Conservation (phyloP, 2,888 invertebrate genomes). For the Eustalomyia histrio region DNA sequence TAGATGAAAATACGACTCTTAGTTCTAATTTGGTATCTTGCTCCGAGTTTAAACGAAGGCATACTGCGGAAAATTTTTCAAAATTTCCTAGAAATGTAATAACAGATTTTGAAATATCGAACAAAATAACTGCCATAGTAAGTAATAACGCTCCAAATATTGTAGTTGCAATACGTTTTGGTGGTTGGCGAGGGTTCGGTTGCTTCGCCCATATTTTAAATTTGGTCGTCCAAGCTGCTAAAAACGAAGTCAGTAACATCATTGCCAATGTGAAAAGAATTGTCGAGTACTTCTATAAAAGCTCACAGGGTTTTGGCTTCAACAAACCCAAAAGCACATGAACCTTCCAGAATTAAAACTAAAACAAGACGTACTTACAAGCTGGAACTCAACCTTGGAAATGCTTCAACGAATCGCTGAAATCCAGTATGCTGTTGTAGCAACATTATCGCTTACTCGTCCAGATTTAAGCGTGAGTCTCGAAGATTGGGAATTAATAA, state of each 20-base stretch:
- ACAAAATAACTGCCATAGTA: too few species aligned
- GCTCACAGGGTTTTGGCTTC: not conserved
- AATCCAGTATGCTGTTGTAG: not conserved
- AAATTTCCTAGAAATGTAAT: too few species aligned
- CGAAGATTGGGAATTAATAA: too few species aligned
- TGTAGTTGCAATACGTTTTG: conserved; percentile 28
- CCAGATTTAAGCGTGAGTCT: not conserved
- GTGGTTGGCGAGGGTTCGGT: conserved; percentile 35
- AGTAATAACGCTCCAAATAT: conserved; percentile 39
- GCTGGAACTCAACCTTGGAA: too few species aligned
- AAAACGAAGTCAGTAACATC: not conserved
- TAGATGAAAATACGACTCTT: conserved; percentile 21
- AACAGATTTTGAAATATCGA: too few species aligned
- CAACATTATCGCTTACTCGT: too few species aligned
- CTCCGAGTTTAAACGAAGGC: conserved; percentile 11
- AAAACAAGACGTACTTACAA: too few species aligned
- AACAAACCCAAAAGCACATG: too few species aligned
- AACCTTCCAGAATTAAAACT: too few species aligned
- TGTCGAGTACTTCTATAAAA: conserved; percentile 28
- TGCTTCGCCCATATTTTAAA: conserved; percentile 55
- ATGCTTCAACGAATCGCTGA: too few species aligned
- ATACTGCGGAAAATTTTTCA: too few species aligned
- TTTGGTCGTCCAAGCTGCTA: conserved; percentile 22
- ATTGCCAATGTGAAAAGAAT: too few species aligned
- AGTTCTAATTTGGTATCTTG: conserved; percentile 42